A percentile compares a stretch with the other conserved stretches of the same genome.
phyloP scores from a whole-genome alignment of 2,113 vertebrate species.

The human (Homo sapiens) region DNA sequence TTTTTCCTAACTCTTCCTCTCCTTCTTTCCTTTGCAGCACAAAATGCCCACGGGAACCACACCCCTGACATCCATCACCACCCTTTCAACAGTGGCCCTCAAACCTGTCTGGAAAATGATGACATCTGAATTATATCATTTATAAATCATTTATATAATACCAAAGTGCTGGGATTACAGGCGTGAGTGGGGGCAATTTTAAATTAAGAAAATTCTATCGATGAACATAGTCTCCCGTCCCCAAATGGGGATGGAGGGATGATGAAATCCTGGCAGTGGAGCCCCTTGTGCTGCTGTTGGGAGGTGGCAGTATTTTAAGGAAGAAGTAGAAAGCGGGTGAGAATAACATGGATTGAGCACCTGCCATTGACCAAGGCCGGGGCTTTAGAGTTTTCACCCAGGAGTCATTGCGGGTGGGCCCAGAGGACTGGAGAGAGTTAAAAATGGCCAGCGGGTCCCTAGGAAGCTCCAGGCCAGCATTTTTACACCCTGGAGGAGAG shows the following conservation, averaged over 20 bases:
- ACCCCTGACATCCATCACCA: background rate
- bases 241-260: background rate
- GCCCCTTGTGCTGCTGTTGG: too few species aligned
- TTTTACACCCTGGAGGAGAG: background rate
- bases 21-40: background rate
- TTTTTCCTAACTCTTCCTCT: too few species aligned
- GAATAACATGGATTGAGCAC: background rate
- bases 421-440: background rate
- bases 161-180: background rate
- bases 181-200: background rate
- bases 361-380: background rate
- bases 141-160: background rate
- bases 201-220: background rate
- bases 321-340: too few species aligned
- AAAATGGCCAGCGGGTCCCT: background rate
- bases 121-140: background rate
- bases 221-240: background rate
- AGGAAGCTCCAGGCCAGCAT: background rate
- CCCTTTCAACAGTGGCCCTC: background rate
- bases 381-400: background rate
- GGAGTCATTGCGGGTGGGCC: background rate
- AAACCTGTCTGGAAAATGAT: background rate
- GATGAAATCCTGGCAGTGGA: background rate
- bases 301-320: background rate
- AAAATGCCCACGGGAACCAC: background rate